Conservation (phyloP, 2,113 vertebrate species). For the Seriola dumerili region DNA sequence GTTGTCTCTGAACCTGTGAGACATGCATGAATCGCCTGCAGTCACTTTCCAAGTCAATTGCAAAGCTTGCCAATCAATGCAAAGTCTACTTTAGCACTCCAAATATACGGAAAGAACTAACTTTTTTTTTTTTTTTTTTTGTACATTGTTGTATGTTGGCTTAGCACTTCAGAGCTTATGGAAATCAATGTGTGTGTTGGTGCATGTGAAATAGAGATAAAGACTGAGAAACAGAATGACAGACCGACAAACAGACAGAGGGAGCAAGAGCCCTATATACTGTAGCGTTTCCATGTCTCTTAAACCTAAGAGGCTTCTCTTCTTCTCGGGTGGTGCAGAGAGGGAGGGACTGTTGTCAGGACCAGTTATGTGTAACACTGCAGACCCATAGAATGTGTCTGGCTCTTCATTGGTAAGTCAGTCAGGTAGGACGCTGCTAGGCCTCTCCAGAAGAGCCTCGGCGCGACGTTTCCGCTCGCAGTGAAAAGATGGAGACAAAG, state of each 20-base stretch:
- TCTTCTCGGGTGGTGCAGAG: slow-evolving; percentile 63
- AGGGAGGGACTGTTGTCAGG: slow-evolving; percentile 81
- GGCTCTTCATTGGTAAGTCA: slow-evolving; percentile 85
- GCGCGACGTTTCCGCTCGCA: slow-evolving; percentile 79
- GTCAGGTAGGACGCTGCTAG: slow-evolving; percentile 84
- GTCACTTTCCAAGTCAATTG: background rate
- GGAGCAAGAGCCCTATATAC: slow-evolving; percentile 11
- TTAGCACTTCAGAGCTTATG: slow-evolving; percentile 40
- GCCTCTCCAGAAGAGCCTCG: slow-evolving; percentile 80
- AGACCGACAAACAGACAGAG: slow-evolving; percentile 33
- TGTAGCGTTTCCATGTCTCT: slow-evolving; percentile 54
- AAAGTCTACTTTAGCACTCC: slow-evolving; percentile 18
- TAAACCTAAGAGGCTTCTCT: slow-evolving; percentile 63
- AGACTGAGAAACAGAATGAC: slow-evolving; percentile 10
- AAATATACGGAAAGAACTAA: slow-evolving; percentile 23
- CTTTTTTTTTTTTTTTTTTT: background rate
- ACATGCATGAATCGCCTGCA: background rate
- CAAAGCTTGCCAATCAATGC: slow-evolving; percentile 10
- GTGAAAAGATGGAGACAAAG: slow-evolving; percentile 83
- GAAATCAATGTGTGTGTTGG: slow-evolving; percentile 47
- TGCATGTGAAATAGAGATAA: slow-evolving; percentile 32
- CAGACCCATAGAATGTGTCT: slow-evolving; percentile 67
- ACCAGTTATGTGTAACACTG: slow-evolving; percentile 81
- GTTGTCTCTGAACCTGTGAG: slow-evolving; percentile 3
- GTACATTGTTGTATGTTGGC: slow-evolving; percentile 27